phyloP scores from a whole-genome alignment of 1,140 invertebrate genomes.

The Diorhabda sublineata region DNA sequence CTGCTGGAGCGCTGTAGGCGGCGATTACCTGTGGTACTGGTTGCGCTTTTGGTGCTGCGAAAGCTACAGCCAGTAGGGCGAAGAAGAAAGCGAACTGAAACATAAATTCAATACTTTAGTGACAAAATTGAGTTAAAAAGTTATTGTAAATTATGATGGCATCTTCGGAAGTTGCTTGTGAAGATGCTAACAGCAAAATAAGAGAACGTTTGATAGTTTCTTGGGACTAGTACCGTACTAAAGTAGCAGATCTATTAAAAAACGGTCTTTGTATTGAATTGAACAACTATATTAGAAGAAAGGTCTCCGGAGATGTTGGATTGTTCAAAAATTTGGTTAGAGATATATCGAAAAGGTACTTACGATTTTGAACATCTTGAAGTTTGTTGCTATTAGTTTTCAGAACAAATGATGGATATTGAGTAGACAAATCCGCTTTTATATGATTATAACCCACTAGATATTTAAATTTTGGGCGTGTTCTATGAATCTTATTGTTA shows the following conservation, averaged over 20 bases:
- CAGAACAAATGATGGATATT: constrained; percentile 14
- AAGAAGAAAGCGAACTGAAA: constrained; percentile 16
- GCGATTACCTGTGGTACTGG: constrained; percentile 14
- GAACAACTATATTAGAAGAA: too few species aligned
- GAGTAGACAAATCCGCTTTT: not conserved
- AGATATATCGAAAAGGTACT: constrained; percentile 26
- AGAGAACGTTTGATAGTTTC: too few species aligned
- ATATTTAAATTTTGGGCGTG: not conserved
- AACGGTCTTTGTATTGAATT: too few species aligned
- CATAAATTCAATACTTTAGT: too few species aligned
- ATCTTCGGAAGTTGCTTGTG: too few species aligned
- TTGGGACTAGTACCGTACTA: too few species aligned
- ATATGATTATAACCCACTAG: constrained; percentile 5
- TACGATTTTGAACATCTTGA: constrained; percentile 46
- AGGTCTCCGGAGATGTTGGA: too few species aligned
- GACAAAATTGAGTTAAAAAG: too few species aligned
- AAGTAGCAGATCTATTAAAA: too few species aligned
- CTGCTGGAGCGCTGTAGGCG: not conserved
- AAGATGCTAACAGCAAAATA: too few species aligned
- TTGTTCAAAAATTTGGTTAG: too few species aligned
- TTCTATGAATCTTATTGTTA: not conserved
- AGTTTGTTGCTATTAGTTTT: constrained; percentile 7
- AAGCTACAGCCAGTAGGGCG: constrained; percentile 25
- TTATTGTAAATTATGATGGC: too few species aligned
- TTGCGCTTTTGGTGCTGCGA: constrained; percentile 28